Base-by-base conservation (phyloP, 2,113 vertebrate genomes). In the Phalacrocorax brasilianus region DNA sequence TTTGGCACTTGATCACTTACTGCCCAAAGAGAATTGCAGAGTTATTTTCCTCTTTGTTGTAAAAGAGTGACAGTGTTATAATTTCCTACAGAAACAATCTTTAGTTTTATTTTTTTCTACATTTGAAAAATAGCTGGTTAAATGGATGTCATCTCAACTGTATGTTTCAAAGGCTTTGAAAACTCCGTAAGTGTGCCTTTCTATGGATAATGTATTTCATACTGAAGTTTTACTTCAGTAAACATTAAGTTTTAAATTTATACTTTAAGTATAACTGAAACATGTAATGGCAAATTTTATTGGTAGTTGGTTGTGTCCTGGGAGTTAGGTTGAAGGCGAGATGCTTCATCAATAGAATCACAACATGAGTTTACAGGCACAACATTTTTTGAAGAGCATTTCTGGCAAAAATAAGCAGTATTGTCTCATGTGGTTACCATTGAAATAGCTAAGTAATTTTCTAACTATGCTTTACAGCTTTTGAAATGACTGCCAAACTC, bases 401-500 rank as follows among this genome's bases (percentile, higher is more conserved):
- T 14, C 66, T 95, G 59, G 56, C 52, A 93, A 77, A 94, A 94
- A 66, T n/a, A 90, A 82, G 15, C 0, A 0, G 42, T 75, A 13
- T 5, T 35, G 58, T 94, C 72, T 82, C 53, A n/a, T 76, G 71
- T 84, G 63, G 12, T 26, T 96, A 96, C 38, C 59, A 75, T 85
- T 85, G 84, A 96, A 94, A 80, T 74, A 58, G 49, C 42, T 61
- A 87, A 85, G 79, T 88, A 58, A 83, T 86, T 87, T 95, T 93
- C 79, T 80, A 45, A 59, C 74, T 88, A 63, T 96, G 88, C 55
- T 80, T 95, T 90, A 58, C 62, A 95, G 77, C 44, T 91, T 97
- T 84, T 92, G 45, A 89, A 78, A 50, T 88, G 94, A 88, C 21
- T 89, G 84, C 74, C 73, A 90, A 87, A 95, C 91, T 95, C 76